Conservation (phyloP, 2,888 invertebrate species). For the Eupithecia centaureata region DNA sequence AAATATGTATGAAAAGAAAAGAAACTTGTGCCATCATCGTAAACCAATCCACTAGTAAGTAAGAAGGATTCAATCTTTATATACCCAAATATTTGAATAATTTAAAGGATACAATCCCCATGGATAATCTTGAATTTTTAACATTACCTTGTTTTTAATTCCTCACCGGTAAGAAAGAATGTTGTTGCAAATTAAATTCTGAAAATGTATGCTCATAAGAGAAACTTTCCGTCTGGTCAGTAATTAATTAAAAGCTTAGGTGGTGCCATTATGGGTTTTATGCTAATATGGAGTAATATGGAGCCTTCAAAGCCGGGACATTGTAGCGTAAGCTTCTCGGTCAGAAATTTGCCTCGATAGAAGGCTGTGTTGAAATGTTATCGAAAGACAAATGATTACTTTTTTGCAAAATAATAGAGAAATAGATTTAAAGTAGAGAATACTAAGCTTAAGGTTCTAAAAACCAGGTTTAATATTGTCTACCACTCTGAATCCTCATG, state of each 20-base stretch:
- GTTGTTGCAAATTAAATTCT: slow-evolving; percentile 60
- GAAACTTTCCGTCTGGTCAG: slow-evolving; percentile 64
- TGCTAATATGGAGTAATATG: slow-evolving; percentile 79
- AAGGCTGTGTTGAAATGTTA: background rate
- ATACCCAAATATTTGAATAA: background rate
- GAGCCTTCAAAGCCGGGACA: slow-evolving; percentile 68
- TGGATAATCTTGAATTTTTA: background rate
- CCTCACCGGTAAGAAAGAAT: slow-evolving; percentile 42
- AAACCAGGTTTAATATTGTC: too few species aligned
- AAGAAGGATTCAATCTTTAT: too few species aligned
- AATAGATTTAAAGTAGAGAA: too few species aligned
- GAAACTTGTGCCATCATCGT: too few species aligned
- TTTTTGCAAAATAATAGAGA: too few species aligned
- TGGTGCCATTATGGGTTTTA: slow-evolving; percentile 76
- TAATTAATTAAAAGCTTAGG: slow-evolving; percentile 81
- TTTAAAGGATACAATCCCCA: background rate
- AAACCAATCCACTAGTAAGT: too few species aligned
- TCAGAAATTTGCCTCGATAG: background rate
- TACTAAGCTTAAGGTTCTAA: too few species aligned
- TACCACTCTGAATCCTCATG: too few species aligned
- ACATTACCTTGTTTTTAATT: slow-evolving; percentile 6
- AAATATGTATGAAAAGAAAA: too few species aligned
- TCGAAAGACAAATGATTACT: too few species aligned
- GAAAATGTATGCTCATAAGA: slow-evolving; percentile 55
- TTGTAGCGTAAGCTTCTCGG: slow-evolving; percentile 18